phyloP scores from a whole-genome alignment of 2,888 invertebrate genomes.

The Pterostichus niger region DNA sequence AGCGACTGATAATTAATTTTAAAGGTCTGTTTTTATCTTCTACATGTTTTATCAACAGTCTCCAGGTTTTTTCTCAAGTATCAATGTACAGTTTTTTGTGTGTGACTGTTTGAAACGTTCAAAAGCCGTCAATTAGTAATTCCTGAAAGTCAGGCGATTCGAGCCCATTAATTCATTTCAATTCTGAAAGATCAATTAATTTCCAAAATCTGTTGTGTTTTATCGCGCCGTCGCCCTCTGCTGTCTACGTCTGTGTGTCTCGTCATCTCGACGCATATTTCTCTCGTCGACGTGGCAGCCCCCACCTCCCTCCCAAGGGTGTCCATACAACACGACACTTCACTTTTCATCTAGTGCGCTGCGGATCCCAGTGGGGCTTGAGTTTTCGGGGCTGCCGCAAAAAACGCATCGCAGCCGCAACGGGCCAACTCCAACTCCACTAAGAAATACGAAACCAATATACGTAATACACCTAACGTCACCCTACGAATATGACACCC shows the following conservation, averaged over 20 bases:
- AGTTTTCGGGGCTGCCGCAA: slow-evolving; percentile 70
- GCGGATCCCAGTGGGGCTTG: slow-evolving; percentile 69
- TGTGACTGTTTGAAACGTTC: slow-evolving; percentile 6
- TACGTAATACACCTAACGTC: slow-evolving; percentile 49
- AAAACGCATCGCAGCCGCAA: slow-evolving; percentile 57
- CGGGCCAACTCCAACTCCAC: background rate
- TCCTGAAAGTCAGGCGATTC: slow-evolving; percentile 37
- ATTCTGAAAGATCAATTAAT: slow-evolving; percentile 61
- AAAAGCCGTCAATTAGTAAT: slow-evolving; percentile 59
- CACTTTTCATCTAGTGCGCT: slow-evolving; percentile 73
- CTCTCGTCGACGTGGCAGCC: slow-evolving; percentile 24
- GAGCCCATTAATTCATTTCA: slow-evolving; percentile 51
- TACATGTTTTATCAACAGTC: slow-evolving; percentile 54
- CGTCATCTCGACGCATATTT: slow-evolving; percentile 46
- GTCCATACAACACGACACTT: slow-evolving; percentile 76
- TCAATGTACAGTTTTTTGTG: slow-evolving; percentile 47
- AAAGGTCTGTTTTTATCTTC: slow-evolving; percentile 51
- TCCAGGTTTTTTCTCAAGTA: slow-evolving; percentile 34
- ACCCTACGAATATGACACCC: slow-evolving; percentile 57
- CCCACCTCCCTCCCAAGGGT: slow-evolving; percentile 67
- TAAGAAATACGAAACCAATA: slow-evolving; percentile 62
- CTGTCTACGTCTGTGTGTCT: background rate
- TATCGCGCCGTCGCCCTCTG: slow-evolving; percentile 42
- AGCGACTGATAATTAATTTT: slow-evolving; percentile 47
- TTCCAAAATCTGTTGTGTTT: slow-evolving; percentile 48